Base-by-base conservation (phyloP, 2,888 invertebrate species). In the Andrena fulva region DNA sequence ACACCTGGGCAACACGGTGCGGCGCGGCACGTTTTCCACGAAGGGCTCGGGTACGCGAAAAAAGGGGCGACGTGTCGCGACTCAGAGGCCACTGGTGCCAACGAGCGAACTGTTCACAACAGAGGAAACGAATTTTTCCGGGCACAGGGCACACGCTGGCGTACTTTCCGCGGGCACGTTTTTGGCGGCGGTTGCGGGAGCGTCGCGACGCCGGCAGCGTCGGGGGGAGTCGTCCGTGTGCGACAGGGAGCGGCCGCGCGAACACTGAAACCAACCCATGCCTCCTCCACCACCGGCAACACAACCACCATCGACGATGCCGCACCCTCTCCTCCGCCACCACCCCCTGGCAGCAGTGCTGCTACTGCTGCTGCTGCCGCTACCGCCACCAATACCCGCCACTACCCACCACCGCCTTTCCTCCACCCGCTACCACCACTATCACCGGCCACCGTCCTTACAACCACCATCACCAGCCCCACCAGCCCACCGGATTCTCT, bases 231-330 rank as follows among this genome's bases (percentile, higher is more conserved):
- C 85, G 88, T 87, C 77, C 87, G 91, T 92, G 92, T 91, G 91
- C 92, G 92, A 92, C 92, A 92, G 93, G 93, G 93, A 93, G 93
- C 93, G 93, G 93, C 91, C 92, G 93, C 92, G 92, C 91, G 92
- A 92, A 93, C 90, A 92, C 93, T 93, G 92, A 89, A 91, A 89
- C 83, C 87, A 85, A 88, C 90, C 91, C 91, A 90, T 88, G 91
- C 90, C 90, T 87, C 89, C 90, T 85, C 87, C 89, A 88, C 88
- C 86, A 77, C 85, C 89, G 81, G 85, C 85, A 76, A 80, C 87
- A 84, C 85, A 87, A 82, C 88, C 85, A 77, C 88, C 85, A 84
- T 82, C 84, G 75, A 78, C 77, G 77, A 80, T 81, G 84, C 82
- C 86, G 86, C 84, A 82, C 81, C 87, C 86, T 84, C 84, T 85